phyloP scores from a whole-genome alignment of 2,888 invertebrate species.

The Limnephilus lunatus region DNA sequence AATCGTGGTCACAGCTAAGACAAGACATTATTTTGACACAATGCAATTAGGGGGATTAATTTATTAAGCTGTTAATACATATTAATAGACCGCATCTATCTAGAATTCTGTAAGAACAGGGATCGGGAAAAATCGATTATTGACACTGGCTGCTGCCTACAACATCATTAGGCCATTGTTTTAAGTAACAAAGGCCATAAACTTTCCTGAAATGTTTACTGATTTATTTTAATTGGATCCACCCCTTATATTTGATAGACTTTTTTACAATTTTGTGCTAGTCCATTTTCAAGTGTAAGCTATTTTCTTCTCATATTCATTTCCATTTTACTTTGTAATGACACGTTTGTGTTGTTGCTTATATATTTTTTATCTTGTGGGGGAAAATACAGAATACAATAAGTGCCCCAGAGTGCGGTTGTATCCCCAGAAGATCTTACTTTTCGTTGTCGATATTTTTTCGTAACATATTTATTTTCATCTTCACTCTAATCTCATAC shows the following conservation, averaged over 20 bases:
- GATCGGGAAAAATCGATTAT: constrained; percentile 9
- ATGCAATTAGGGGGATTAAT: constrained; percentile 49
- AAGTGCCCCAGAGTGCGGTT: not conserved
- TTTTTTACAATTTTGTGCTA: not conserved
- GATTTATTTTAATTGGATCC: not conserved
- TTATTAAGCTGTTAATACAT: constrained; percentile 34
- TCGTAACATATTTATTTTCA: not conserved
- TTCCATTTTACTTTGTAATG: not conserved
- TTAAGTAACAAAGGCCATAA: not conserved
- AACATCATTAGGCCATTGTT: not conserved
- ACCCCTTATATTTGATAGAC: not conserved
- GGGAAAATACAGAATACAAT: too few relatives aligned
- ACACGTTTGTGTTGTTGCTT: not conserved
- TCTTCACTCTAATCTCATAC: not conserved
- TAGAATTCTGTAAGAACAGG: not conserved
- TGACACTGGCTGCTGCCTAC: not conserved
- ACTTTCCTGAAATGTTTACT: not conserved
- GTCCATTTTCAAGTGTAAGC: too few relatives aligned
- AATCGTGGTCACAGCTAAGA: constrained; percentile 16
- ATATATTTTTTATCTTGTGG: too few relatives aligned
- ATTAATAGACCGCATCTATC: constrained; percentile 13
- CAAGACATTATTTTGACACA: constrained; percentile 31
- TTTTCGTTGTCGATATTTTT: constrained; percentile 10
- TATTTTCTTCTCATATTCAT: not conserved
- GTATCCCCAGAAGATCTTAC: not conserved